Conservation (phyloP, 1,140 invertebrate species). For the Mesaphorura yosii region DNA sequence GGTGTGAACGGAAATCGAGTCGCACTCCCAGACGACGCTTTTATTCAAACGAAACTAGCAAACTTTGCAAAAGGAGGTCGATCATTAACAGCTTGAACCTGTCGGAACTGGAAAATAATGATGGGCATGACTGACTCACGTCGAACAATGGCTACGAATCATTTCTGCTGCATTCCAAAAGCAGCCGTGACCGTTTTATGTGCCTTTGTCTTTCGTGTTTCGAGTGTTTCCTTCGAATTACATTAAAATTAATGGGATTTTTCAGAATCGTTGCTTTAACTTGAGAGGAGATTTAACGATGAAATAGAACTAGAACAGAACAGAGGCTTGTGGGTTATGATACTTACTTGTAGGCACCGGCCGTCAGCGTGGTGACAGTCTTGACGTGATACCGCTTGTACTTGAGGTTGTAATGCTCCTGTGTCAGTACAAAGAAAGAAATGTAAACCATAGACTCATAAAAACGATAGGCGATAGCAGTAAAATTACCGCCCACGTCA, state of each 20-base stretch:
- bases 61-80: no score
- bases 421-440: slow-evolving; percentile 26
- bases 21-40: no score
- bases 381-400: slow-evolving; percentile 45
- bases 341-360: slow-evolving; percentile 24
- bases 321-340: neutral
- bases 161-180: no score
- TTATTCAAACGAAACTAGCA: no score
- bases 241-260: neutral
- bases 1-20: no score
- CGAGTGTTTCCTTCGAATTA: neutral
- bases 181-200: no score
- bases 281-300: neutral
- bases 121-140: no score
- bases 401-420: slow-evolving; percentile 45
- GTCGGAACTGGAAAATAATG: no score
- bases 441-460: neutral
- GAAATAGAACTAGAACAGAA: neutral
- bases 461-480: no score
- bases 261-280: neutral
- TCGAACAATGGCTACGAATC: no score
- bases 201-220: neutral
- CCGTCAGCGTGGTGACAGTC: slow-evolving; percentile 32
- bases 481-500: no score
- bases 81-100: no score